phyloP scores from a whole-genome alignment of 2,888 invertebrate species.

The Lysandra bellargus region DNA sequence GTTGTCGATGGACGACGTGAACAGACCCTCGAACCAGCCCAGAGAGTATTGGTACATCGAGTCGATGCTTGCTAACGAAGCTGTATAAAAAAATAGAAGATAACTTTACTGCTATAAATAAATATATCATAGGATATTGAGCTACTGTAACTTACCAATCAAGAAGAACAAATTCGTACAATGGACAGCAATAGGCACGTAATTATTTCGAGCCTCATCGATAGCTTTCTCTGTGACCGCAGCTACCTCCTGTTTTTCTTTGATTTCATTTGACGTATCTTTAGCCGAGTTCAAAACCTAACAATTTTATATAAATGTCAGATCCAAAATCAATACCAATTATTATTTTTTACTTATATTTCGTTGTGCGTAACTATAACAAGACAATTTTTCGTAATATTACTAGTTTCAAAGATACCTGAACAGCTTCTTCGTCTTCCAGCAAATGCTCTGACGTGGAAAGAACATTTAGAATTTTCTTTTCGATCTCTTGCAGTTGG shows the following conservation, averaged over 20 bases:
- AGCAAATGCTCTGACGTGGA: slow-evolving; percentile 80
- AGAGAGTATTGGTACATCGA: slow-evolving; percentile 99
- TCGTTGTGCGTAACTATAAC: no score
- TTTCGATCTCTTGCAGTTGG: slow-evolving; percentile 92
- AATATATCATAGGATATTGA: not conserved
- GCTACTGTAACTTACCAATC: slow-evolving; percentile 80
- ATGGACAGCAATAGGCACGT: slow-evolving; percentile 94
- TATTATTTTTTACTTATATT: no score
- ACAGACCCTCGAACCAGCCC: slow-evolving; percentile 95
- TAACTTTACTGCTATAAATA: not conserved
- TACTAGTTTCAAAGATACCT: slow-evolving; percentile 53
- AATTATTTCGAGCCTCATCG: slow-evolving; percentile 90
- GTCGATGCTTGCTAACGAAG: slow-evolving; percentile 93
- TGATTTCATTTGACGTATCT: slow-evolving; percentile 93
- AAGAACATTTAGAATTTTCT: slow-evolving; percentile 87
- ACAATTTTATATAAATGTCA: no score
- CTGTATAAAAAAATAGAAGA: slow-evolving; percentile 59
- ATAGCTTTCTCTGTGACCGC: slow-evolving; percentile 95
- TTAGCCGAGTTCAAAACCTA: slow-evolving; percentile 94
- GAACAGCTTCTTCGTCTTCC: slow-evolving; percentile 95
- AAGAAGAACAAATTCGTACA: slow-evolving; percentile 95
- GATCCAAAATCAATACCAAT: no score
- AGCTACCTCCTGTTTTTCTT: slow-evolving; percentile 93
- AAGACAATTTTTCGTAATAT: not conserved
- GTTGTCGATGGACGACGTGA: slow-evolving; percentile 91